A percentile compares a stretch with the other conserved stretches of the same genome.
Conservation (phyloP, 1,140 invertebrate genomes). For the Panagrolaimus sp. region DNA sequence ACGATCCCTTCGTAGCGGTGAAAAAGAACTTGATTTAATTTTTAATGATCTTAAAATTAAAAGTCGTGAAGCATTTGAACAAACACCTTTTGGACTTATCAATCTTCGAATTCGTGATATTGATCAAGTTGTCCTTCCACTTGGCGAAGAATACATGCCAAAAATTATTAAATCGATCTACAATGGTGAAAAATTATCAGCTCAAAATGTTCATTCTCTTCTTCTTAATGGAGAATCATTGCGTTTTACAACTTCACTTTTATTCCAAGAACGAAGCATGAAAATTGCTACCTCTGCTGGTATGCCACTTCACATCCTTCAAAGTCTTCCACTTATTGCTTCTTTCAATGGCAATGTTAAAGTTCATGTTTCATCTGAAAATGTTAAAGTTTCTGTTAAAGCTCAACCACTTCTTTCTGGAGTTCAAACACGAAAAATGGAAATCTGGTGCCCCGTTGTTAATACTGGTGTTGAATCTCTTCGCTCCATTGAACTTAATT, state of each 20-base stretch:
- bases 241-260: constrained; percentile 18
- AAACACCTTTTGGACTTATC: constrained; percentile 34
- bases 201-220: constrained; percentile 16
- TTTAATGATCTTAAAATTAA: constrained; percentile 29
- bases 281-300: constrained; percentile 42
- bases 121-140: constrained; percentile 15
- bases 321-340: constrained; percentile 34
- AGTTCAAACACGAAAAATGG: constrained; percentile 28
- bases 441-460: constrained; percentile 29
- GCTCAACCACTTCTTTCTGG: constrained; percentile 23
- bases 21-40: constrained; percentile 27
- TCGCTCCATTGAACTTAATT: constrained; percentile 29
- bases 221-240: constrained; percentile 20
- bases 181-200: constrained; percentile 2
- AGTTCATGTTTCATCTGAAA: constrained; percentile 25
- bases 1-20: constrained; percentile 11
- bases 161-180: not conserved
- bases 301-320: constrained; percentile 35
- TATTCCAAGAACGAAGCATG: constrained; percentile 36
- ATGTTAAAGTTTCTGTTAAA: not conserved
- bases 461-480: constrained; percentile 33
- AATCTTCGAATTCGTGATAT: constrained; percentile 33
- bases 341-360: constrained; percentile 35
- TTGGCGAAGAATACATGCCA: constrained; percentile 16
- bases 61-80: constrained; percentile 22